Base-by-base conservation (phyloP, 2,113 vertebrate species). In the Embiotoca jacksoni region DNA sequence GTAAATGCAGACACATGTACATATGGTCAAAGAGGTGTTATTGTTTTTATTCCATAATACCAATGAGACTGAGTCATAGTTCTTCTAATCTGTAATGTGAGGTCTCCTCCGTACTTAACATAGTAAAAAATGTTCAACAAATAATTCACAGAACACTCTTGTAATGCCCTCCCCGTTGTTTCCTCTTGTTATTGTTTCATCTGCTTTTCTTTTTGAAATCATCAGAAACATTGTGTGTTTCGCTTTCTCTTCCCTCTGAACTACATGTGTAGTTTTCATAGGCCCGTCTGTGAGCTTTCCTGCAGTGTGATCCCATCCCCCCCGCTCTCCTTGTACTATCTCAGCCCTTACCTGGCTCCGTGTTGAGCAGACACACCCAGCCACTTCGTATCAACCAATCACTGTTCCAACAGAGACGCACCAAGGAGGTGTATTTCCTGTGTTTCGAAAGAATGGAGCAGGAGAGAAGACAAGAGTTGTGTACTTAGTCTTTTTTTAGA, bases 351-450 rank as follows among this genome's bases (percentile, higher is more conserved):
- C 84, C 91, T 94, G 91, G 94, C 91, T 93, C 79, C 78, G 41
- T 72, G 69, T 63, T 54, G 23, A 39, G 60, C 68, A 80, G 91
- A 93, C 94, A 95, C 95, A 94, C 94, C 94, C 92, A 49, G 66
- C 59, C 61, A 37, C 49, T 85, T 39, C 60, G 13, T 53, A 39
- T 84, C 75, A 80, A 75, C 95, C 95, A 95, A 94, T 94, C 89
- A 76, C 62, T 77, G 77, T 32, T 55, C 50, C 31, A 50, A 80
- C 55, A 72, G 31, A 78, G 75, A 85, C 72, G 75, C 72, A 72
- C 78, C 72, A 73, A 90, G 82, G 91, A 92, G 83, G 84, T 90
- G 75, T 50, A 92, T 90, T 95, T 95, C 94, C 94, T 95, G 92
- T 90, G 82, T 90, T 90, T 77, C 37, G 49, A 68, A 89, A 75